phyloP scores from a whole-genome alignment of 1,140 invertebrate genomes.

The Scylla paramamosain region DNA sequence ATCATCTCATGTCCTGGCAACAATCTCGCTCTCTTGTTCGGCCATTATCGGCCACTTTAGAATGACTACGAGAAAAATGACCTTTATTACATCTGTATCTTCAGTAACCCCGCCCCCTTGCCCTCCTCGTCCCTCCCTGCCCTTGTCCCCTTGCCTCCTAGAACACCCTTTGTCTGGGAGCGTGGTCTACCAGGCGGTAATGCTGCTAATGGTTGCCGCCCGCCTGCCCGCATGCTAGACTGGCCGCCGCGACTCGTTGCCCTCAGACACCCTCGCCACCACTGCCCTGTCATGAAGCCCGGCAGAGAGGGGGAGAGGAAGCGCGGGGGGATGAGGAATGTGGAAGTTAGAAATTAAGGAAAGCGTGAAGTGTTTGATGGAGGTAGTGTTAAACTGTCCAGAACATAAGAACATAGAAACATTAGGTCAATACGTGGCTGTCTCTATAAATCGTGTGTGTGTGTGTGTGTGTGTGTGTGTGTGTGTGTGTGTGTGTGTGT shows the following conservation, averaged over 20 bases:
- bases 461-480: conserved; percentile 42
- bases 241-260: not conserved
- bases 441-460: conserved; percentile 11
- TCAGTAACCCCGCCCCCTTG: not conserved
- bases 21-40: conserved; percentile 9
- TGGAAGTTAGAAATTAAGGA: not conserved
- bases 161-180: conserved; percentile 23
- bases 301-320: not conserved
- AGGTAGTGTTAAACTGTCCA: not conserved
- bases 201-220: not conserved
- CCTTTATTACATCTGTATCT: not conserved
- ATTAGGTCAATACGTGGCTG: not conserved
- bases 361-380: not conserved
- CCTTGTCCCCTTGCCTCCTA: not conserved
- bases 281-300: no score
- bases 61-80: not conserved
- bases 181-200: not conserved
- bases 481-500: conserved; percentile 49
- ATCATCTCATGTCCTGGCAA: not conserved
- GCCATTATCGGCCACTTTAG: conserved; percentile 17
- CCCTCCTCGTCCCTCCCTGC: not conserved
- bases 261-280: no score
- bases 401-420: not conserved
- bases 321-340: not conserved
- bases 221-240: not conserved